Evolutionary conservation across 2,888 invertebrate species (phyloP), one percentile per base, ranked within the genome.

Genomic region (Crossocerus cetratus): DNA sequence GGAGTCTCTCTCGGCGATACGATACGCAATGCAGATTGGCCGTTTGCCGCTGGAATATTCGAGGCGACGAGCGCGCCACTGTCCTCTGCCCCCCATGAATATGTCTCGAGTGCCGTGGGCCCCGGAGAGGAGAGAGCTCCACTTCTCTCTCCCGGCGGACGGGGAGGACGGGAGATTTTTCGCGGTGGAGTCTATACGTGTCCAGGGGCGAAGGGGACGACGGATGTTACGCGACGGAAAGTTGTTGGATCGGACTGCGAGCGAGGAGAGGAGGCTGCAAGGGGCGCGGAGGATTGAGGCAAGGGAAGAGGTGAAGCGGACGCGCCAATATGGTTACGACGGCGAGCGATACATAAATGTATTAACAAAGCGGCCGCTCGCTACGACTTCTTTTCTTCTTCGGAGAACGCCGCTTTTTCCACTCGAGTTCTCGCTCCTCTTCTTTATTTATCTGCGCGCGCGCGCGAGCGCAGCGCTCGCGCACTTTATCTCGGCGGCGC

Each of bases 301-400:
- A 45, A 49, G 60, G 42, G 45, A 49, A 64, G 49, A 44, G 55
- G 57, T 59, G 32, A 16, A 23, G 58, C 55, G 62, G 32, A 16
- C 32, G 58, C 55, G 58, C 43, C 49, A 55, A 69, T 59, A 66
- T 49, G 70, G 72, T 32, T 49, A 44, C 70, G 83, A 84, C 84
- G 77, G 66, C 56, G 59, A 43, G 72, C 69, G 86, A 88, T 88
- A 87, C 88, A 88, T 88, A 88, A 87, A 88, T 88, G 82, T 86
- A 88, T 88, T 83, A 80, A 76, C 76, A 77, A 82, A 69, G 75
- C 65, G 49, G n/a, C 61, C 61, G 44, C 23, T 61, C 65, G 67
- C 69, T 57, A 49, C 63, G 68, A 65, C 55, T 72, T 71, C 59
- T 64, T 63, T 64, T 42, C 44, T 45, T 64, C 43, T 32, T 45